Evolutionary conservation across 1,140 invertebrate species (phyloP).

Genomic region (Drosophila insularis): DNA sequence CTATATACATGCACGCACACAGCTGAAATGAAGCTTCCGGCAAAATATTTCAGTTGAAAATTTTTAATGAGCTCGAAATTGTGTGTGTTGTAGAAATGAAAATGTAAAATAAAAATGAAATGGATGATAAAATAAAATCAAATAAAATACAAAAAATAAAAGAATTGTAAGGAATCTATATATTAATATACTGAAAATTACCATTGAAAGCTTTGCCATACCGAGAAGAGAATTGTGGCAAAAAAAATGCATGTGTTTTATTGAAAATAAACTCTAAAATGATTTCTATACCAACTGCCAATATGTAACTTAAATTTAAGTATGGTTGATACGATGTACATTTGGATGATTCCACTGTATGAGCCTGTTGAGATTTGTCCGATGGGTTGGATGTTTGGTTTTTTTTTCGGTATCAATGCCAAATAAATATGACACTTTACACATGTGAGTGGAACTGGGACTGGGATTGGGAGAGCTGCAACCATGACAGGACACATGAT

Average conservation of each 20-base stretch:
- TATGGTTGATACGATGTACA: background rate
- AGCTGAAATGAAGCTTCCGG: slow-evolving; percentile 60
- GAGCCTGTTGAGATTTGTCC: background rate
- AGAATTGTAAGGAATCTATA: slow-evolving; percentile 15
- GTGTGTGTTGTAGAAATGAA: slow-evolving; percentile 14
- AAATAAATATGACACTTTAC: slow-evolving; percentile 51
- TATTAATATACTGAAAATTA: slow-evolving; percentile 16
- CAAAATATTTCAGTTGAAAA: slow-evolving; percentile 79
- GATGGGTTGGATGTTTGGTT: slow-evolving; percentile 8
- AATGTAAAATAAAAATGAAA: slow-evolving; percentile 39
- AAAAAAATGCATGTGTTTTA: background rate
- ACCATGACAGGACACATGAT: slow-evolving; percentile 41
- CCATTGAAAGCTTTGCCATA: background rate
- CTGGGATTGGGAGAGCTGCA: slow-evolving; percentile 44
- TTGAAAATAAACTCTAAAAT: too few relatives aligned
- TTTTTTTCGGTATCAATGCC: slow-evolving; percentile 45
- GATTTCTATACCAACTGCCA: too few relatives aligned
- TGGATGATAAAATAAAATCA: slow-evolving; percentile 5
- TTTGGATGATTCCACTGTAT: background rate
- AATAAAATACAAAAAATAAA: slow-evolving; percentile 19
- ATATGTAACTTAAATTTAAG: too few relatives aligned
- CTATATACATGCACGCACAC: slow-evolving; percentile 13
- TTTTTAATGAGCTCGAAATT: slow-evolving; percentile 77
- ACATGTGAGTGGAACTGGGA: background rate
- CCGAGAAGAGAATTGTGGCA: background rate